These are phyloP conservation scores for Varanus salvator DNA, from an alignment of 2,113 vertebrate genomes.

Conservation along the genomic window DNA sequence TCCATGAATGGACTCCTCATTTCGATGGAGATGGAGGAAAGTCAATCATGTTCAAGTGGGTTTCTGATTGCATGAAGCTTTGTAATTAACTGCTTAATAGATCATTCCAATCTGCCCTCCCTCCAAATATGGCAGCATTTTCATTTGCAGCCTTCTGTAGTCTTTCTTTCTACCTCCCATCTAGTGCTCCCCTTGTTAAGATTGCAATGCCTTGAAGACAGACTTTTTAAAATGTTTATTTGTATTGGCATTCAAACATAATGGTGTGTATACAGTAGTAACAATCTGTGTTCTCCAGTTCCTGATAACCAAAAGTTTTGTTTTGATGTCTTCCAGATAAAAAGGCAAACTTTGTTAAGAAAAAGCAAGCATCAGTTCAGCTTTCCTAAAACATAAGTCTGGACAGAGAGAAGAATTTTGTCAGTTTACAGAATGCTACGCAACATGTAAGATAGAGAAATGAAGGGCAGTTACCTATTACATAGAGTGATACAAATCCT, in stretches of 20 bases:
- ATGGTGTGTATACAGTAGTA: neutral
- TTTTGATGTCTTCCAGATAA: rapidly evolving
- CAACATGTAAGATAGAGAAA: neutral
- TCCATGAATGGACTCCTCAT: too few relatives aligned
- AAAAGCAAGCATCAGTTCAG: neutral
- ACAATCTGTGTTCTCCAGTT: rapidly evolving
- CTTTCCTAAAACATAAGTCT: neutral
- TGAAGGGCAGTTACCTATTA: constrained; percentile 6
- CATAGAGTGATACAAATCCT: neutral
- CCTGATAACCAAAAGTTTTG: neutral
- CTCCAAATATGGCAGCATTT: neutral
- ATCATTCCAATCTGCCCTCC: neutral
- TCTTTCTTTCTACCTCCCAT: neutral
- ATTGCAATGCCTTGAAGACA: neutral
- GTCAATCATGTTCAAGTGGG: too few relatives aligned
- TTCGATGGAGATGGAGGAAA: too few relatives aligned
- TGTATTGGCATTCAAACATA: neutral
- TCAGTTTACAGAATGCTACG: neutral
- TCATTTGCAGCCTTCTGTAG: neutral
- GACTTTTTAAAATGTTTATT: neutral
- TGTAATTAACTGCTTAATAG: too few relatives aligned
- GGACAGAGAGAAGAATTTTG: neutral
- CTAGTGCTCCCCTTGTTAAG: neutral
- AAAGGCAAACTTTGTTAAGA: neutral
- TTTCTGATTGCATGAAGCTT: too few relatives aligned